Conservation (phyloP, 2,797 vertebrate genomes). For the Paedocypris micromegethes region DNA sequence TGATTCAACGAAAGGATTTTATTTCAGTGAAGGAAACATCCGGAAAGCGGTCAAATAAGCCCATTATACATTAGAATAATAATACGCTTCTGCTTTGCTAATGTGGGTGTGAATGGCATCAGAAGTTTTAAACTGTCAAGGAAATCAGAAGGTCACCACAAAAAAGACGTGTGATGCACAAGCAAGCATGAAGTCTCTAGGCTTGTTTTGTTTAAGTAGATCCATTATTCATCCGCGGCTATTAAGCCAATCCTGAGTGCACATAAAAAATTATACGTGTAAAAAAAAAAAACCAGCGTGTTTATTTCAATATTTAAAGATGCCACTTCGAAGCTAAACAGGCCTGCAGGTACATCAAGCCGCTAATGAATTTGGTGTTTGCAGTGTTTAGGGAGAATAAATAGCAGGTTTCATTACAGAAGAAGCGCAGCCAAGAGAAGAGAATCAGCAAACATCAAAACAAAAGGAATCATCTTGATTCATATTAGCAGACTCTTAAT, state of each 20-base stretch:
- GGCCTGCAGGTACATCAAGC: slow-evolving; percentile 55
- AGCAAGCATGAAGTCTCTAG: slow-evolving; percentile 1
- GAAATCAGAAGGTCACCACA: slow-evolving; percentile 23
- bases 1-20: background rate
- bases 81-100: slow-evolving; percentile 18
- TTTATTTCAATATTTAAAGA: slow-evolving; percentile 30
- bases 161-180: slow-evolving; percentile 9
- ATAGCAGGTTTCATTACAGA: slow-evolving; percentile 50
- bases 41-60: slow-evolving; percentile 18
- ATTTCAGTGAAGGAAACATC: background rate
- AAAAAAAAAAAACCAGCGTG: slow-evolving; percentile 1
- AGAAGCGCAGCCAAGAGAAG: slow-evolving; percentile 14
- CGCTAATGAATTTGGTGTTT: slow-evolving; percentile 53
- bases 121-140: slow-evolving; percentile 25
- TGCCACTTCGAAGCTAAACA: slow-evolving; percentile 43
- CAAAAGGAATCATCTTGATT: slow-evolving; percentile 54
- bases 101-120: slow-evolving; percentile 15
- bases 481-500: slow-evolving; percentile 47
- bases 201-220: slow-evolving; percentile 20
- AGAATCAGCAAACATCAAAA: slow-evolving; percentile 49
- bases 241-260: slow-evolving; percentile 22
- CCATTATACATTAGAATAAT: slow-evolving; percentile 5
- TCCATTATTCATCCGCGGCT: slow-evolving; percentile 15
- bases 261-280: slow-evolving; percentile 13
- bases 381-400: slow-evolving; percentile 33